Evolutionary conservation across 1,140 invertebrate genomes (phyloP).

Genomic region (Microplitis demolitor): DNA sequence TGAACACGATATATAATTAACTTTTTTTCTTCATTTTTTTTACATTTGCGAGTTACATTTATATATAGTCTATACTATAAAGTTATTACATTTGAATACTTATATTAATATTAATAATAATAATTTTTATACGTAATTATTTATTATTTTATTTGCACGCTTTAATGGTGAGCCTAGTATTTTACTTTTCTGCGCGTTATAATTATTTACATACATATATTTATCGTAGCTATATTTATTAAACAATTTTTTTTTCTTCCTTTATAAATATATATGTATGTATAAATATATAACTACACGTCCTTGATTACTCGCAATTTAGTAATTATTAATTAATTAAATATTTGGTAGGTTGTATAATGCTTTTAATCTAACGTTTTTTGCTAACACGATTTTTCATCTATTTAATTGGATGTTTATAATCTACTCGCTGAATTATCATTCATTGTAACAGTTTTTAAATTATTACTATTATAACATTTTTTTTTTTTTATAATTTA

Average conservation of each 20-base stretch:
- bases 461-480: background rate
- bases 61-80: background rate
- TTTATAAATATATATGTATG: constrained; percentile 29
- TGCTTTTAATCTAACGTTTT: constrained; percentile 44
- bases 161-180: constrained; percentile 51
- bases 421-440: constrained; percentile 33
- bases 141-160: constrained; percentile 50
- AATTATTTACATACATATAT: background rate
- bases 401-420: constrained; percentile 49
- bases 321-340: constrained; percentile 23
- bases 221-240: constrained; percentile 11
- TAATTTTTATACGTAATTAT: background rate
- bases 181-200: constrained; percentile 40
- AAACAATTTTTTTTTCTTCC: constrained; percentile 28
- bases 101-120: too few species aligned
- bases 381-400: constrained; percentile 51
- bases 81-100: background rate
- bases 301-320: constrained; percentile 6
- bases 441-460: too few species aligned
- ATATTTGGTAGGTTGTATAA: constrained; percentile 57
- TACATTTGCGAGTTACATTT: background rate
- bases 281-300: constrained; percentile 15
- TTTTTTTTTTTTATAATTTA: constrained; percentile 32
- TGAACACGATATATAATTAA: background rate
- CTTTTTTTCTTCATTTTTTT: background rate